These are phyloP conservation scores for Takifugu ocellatus DNA, from an alignment of 2,797 vertebrate genomes.

Conservation along the genomic window DNA sequence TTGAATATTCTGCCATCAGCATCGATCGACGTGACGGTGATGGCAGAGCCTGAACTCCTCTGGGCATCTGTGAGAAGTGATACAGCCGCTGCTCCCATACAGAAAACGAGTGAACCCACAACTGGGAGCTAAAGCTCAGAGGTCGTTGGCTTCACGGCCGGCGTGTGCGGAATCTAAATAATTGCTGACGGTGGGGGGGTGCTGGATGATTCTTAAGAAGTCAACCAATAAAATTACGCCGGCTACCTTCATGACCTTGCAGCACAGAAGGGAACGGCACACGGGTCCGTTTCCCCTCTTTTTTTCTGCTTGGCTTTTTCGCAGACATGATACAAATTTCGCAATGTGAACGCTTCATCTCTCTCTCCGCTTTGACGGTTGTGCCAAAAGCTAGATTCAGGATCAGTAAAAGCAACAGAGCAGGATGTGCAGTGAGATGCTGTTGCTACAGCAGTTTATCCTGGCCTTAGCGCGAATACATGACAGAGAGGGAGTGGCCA, in stretches of 20 bases:
- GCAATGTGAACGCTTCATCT: too few relatives aligned
- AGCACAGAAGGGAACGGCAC: neutral
- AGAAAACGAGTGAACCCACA: constrained; percentile 36
- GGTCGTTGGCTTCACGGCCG: constrained; percentile 43
- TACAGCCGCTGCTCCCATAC: constrained; percentile 23
- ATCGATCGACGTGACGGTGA: constrained; percentile 7
- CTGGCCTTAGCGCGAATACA: constrained; percentile 42
- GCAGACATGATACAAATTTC: too few relatives aligned
- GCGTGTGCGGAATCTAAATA: constrained; percentile 30
- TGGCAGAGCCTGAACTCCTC: constrained; percentile 7
- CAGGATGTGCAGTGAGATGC: constrained; percentile 20
- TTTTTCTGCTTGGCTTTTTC: neutral
- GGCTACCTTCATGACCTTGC: neutral
- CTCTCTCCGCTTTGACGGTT: neutral
- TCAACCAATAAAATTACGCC: constrained; percentile 6
- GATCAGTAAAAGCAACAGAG: constrained; percentile 15
- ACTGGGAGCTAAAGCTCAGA: constrained; percentile 37
- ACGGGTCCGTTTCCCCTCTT: neutral
- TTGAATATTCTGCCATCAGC: neutral
- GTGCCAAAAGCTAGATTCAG: neutral
- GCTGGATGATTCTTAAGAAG: constrained; percentile 13
- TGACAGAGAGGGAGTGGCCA: constrained; percentile 52
- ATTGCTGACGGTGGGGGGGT: constrained; percentile 34
- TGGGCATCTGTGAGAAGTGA: constrained; percentile 10
- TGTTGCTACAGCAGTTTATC: constrained; percentile 39